phyloP scores from a whole-genome alignment of 1,140 invertebrate species.

The Lepidurus arcticus region DNA sequence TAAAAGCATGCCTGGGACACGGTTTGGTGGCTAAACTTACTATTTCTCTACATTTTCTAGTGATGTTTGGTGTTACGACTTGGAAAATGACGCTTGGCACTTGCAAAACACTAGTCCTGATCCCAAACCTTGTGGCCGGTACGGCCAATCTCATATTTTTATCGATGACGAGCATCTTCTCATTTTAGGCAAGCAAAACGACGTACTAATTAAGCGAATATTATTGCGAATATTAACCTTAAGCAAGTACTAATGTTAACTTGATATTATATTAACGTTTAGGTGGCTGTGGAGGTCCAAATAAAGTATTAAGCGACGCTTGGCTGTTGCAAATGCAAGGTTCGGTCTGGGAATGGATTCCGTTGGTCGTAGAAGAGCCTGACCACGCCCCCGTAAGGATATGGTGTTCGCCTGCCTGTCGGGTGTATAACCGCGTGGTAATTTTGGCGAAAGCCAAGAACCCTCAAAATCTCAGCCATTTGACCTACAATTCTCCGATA shows the following conservation, averaged over 20 bases:
- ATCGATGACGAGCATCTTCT: slow-evolving; percentile 47
- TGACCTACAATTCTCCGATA: slow-evolving; percentile 25
- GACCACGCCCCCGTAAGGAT: slow-evolving; percentile 74
- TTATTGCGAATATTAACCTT: too few species aligned
- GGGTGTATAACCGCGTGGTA: slow-evolving; percentile 59
- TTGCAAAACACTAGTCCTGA: slow-evolving; percentile 60
- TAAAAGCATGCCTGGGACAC: background rate
- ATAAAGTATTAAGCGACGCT: slow-evolving; percentile 61
- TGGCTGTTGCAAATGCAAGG: slow-evolving; percentile 60
- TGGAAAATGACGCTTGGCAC: slow-evolving; percentile 68
- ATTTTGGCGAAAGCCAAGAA: slow-evolving; percentile 50
- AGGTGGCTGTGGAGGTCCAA: slow-evolving; percentile 64
- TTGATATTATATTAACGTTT: slow-evolving; percentile 45
- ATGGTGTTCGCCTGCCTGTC: slow-evolving; percentile 60
- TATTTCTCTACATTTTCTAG: slow-evolving; percentile 43
- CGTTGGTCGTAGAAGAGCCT: slow-evolving; percentile 65
- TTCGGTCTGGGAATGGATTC: slow-evolving; percentile 69
- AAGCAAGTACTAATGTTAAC: slow-evolving; percentile 30
- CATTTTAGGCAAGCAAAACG: slow-evolving; percentile 40
- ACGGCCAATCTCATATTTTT: slow-evolving; percentile 80
- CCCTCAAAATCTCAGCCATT: slow-evolving; percentile 17
- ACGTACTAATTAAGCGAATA: slow-evolving; percentile 44
- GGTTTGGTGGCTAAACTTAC: too few species aligned
- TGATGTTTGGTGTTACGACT: slow-evolving; percentile 83
- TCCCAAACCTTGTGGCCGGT: slow-evolving; percentile 69